Evolutionary conservation across 1,140 invertebrate species (phyloP).

Genomic region (Dysdera silvatica): DNA sequence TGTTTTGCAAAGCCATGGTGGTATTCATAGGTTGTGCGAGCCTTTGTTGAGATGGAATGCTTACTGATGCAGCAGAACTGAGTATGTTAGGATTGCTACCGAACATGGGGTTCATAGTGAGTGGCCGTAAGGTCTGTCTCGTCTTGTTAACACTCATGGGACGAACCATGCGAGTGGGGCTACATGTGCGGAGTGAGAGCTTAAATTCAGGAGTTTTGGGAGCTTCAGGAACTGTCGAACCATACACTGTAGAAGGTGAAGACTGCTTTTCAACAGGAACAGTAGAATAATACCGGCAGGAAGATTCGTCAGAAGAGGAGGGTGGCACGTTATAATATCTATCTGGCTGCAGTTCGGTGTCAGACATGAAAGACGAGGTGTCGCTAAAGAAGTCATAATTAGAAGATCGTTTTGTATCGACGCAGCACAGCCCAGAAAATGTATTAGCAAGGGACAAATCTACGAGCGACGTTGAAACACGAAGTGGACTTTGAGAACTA

Average conservation of each 20-base stretch:
- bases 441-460: slow-evolving; percentile 12
- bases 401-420: slow-evolving; percentile 5
- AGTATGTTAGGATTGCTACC: too few relatives aligned
- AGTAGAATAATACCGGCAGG: slow-evolving; percentile 20
- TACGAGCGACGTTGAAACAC: slow-evolving; percentile 15
- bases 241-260: slow-evolving; percentile 5
- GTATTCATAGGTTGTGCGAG: too few relatives aligned
- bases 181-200: background rate
- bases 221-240: slow-evolving; percentile 26
- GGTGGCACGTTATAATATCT: slow-evolving; percentile 29
- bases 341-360: background rate
- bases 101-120: too few relatives aligned
- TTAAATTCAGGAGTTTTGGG: background rate
- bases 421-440: background rate
- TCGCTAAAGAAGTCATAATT: slow-evolving; percentile 14
- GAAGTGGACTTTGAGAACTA: background rate
- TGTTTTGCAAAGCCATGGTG: too few relatives aligned
- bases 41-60: too few relatives aligned
- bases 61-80: too few relatives aligned
- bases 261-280: slow-evolving; percentile 15
- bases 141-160: too few relatives aligned
- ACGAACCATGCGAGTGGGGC: background rate
- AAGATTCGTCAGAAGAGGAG: background rate
- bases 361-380: slow-evolving; percentile 15
- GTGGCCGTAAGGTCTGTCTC: too few relatives aligned